Conservation (phyloP, 1,140 invertebrate species). For the Drosophila mojavensis region DNA sequence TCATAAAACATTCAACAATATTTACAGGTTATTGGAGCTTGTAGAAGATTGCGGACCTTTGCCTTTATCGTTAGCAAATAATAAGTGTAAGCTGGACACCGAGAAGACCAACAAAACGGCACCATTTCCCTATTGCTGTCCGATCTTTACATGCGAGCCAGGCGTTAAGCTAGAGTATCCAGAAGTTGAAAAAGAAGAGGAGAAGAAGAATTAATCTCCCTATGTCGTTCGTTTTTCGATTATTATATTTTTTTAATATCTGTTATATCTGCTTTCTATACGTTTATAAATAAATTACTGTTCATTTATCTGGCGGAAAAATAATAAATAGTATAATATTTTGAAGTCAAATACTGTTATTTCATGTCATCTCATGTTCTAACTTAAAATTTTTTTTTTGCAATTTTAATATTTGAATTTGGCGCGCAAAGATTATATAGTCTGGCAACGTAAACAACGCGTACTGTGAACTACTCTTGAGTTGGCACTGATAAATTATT, state of each 20-base stretch:
- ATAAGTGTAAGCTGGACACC: conserved; percentile 93
- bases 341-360: no score
- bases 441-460: no score
- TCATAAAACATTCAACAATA: neutral
- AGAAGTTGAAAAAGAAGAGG: conserved; percentile 88
- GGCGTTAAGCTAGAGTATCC: conserved; percentile 94
- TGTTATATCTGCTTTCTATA: neutral
- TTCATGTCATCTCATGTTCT: no score
- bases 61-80: conserved; percentile 91
- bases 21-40: conserved; percentile 89
- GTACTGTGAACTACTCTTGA: no score
- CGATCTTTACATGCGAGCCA: conserved; percentile 92
- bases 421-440: no score
- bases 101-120: conserved; percentile 95
- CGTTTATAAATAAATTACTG: neutral
- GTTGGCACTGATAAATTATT: no score
- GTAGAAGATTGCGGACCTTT: conserved; percentile 95
- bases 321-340: neutral
- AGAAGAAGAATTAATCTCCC: conserved; percentile 75
- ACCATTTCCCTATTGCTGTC: conserved; percentile 93
- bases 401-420: no score
- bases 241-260: neutral
- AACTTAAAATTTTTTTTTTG: no score
- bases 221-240: neutral
- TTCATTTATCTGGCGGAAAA: neutral